Base-by-base conservation (phyloP, 2,113 vertebrate species). In the Astur gentilis region DNA sequence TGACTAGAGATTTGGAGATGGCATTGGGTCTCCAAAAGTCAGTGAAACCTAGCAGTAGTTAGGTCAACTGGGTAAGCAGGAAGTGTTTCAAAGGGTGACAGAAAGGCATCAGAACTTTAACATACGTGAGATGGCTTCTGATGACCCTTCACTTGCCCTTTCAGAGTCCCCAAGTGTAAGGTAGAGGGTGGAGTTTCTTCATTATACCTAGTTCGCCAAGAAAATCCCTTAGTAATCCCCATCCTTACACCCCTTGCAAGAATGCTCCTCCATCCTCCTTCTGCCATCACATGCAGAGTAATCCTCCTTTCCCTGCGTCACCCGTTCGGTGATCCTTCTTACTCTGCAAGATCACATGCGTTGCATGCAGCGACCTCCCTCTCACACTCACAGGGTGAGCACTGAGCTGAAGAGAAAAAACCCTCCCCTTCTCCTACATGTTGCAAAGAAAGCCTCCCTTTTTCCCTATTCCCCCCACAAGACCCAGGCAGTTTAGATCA, bases 241-340 rank as follows among this genome's bases (percentile, higher is more conserved):
- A 77, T 65, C 67, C 79, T 84, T 64, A 34, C 70, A 29, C n/a
- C 72, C 31, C 27, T 8, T 22, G 92, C 72, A 89, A 49, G 73
- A 61, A 75, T 20, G 3, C 32, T 73, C 72, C 64, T 88, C 91
- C 92, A 42, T 49, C 83, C 89, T 94, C 75, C 76, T 75, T n/a
- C 94, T 89, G 91, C 90, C 52, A 78, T 95, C 96, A 97, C 95
- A 49, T n/a, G 58, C 45, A 27, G 83, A 67, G 65, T 96, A 96
- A 97, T 93, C 94, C 94, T 55, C 52, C n/a, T 88, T 85, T 57
- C n/a, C 75, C 87, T 38, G 62, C 64, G 65, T 95, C 95, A 97
- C 88, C 78, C 25, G 5, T 92, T 91, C 47, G 4, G 76, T 64
- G 94, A 97, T 95, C 92, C 92, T 93, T 85, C 94, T 97, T 95